Base-by-base conservation (phyloP, 2,797 vertebrate genomes). In the Falco rusticolus region DNA sequence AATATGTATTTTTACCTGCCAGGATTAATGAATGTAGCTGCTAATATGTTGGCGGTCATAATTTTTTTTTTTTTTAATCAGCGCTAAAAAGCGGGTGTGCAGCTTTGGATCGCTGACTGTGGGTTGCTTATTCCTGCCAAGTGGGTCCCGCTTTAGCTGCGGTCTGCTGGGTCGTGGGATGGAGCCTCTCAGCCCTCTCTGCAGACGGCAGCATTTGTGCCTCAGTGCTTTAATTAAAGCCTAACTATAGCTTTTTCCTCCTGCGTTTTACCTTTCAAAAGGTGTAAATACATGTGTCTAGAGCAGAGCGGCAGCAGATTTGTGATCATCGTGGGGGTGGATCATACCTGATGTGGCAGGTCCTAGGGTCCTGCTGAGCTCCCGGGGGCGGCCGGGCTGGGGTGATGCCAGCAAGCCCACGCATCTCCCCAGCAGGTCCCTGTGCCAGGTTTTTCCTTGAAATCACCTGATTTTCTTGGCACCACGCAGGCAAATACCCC, bases 401-500 rank as follows among this genome's bases (percentile, higher is more conserved):
- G 79, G 14, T 0, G 50, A 19, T 85, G 79, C 78, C 84, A 39
- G n/a, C 0, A 37, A 90, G 33, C 75, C 57, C 81, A 54, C 3
- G 0, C 6, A 2, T 18, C 43, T 37, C 59, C 84, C 74, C 53
- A 24, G 24, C 4, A 13, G 39, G 39, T 80, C 47, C 69, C 48
- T 0, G 69, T 96, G 96, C 94, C 93, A 96, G 80, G 17, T 4
- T 41, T 43, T 96, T 95, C 94, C 88, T 66, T 72, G 86, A 95
- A 96, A 94, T 79, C 95, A 86, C 74, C 70, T 94, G 95, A 93
- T 71, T 60, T 19, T 63, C 66, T 65, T 90, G 93, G 91, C 80
- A 39, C 47, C 0, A 1, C 4, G 37, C 2, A 0, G 39, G 93
- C 93, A 92, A 94, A 94, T 47, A 48, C 12, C 37, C 71, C 56